A percentile compares a stretch with the other conserved stretches of the same genome.
Evolutionary conservation across 2,113 vertebrate genomes (phyloP).

Genomic region (Pteronura brasiliensis): DNA sequence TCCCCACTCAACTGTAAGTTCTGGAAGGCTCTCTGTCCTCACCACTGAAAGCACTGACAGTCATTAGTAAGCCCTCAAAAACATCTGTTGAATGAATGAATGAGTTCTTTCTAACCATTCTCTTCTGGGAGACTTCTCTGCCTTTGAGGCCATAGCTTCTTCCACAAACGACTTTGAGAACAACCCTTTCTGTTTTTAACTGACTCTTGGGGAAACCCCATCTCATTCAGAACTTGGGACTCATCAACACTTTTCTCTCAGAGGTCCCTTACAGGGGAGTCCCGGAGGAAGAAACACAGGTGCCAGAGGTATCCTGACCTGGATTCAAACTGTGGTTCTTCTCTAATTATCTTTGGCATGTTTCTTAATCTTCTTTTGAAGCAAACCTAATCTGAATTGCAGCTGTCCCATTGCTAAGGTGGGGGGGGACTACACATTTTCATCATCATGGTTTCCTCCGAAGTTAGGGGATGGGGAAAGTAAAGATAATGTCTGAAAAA

Average conservation of each 20-base stretch:
- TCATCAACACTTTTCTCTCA: background rate
- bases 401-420: background rate
- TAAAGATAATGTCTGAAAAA: background rate
- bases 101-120: background rate
- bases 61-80: background rate
- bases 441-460: background rate
- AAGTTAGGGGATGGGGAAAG: background rate
- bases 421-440: background rate
- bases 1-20: background rate
- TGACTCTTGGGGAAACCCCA: background rate
- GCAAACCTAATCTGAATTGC: background rate
- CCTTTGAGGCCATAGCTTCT: background rate
- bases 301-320: background rate
- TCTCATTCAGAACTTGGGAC: background rate
- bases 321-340: background rate
- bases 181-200: background rate
- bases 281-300: background rate
- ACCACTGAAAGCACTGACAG: background rate
- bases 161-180: background rate
- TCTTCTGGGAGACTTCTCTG: background rate
- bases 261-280: background rate
- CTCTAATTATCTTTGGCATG: background rate
- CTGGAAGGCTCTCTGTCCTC: background rate
- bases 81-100: background rate
- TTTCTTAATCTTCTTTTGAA: background rate